Evolutionary conservation across 2,797 vertebrate genomes (phyloP).

Genomic region (Sebastes jordani): DNA sequence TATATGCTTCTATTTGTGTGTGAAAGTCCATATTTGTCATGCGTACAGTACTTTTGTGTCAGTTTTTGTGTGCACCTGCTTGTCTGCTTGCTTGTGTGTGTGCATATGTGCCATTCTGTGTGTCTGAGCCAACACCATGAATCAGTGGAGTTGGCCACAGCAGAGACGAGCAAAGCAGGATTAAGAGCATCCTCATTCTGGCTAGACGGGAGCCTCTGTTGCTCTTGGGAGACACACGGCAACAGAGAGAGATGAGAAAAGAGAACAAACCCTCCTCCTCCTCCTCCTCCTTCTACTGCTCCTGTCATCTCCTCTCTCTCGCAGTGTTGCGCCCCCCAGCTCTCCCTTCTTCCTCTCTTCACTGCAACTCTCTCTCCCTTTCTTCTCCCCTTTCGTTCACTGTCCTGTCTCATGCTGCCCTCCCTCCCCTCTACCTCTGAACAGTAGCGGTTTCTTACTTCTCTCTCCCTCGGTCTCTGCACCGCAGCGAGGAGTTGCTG

Average conservation of each 20-base stretch:
- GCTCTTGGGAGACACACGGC: constrained; percentile 59
- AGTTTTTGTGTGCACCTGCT: background rate
- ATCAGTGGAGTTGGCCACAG: constrained; percentile 56
- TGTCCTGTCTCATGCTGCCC: constrained; percentile 43
- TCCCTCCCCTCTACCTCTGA: constrained; percentile 15
- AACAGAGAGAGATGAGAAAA: constrained; percentile 42
- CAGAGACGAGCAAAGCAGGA: constrained; percentile 60
- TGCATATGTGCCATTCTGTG: constrained; percentile 6
- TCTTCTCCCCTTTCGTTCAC: constrained; percentile 33
- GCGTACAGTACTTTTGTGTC: background rate
- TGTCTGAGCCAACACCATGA: constrained; percentile 48
- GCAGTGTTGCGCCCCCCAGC: constrained; percentile 36
- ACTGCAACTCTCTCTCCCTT: constrained; percentile 21
- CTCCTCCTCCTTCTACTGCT: constrained; percentile 32
- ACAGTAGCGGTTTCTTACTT: constrained; percentile 42
- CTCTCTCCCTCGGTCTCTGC: constrained; percentile 23
- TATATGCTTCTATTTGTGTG: background rate
- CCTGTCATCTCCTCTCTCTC: constrained; percentile 49
- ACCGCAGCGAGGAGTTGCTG: constrained; percentile 35
- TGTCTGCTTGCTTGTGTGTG: constrained; percentile 10
- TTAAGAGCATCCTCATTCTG: constrained; percentile 74
- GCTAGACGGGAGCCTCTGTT: constrained; percentile 55
- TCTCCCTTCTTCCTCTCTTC: constrained; percentile 13
- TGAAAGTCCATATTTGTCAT: background rate
- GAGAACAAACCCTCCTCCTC: constrained; percentile 52